Evolutionary conservation across 2,888 invertebrate species (phyloP).

Genomic region (Agonopterix arenella): DNA sequence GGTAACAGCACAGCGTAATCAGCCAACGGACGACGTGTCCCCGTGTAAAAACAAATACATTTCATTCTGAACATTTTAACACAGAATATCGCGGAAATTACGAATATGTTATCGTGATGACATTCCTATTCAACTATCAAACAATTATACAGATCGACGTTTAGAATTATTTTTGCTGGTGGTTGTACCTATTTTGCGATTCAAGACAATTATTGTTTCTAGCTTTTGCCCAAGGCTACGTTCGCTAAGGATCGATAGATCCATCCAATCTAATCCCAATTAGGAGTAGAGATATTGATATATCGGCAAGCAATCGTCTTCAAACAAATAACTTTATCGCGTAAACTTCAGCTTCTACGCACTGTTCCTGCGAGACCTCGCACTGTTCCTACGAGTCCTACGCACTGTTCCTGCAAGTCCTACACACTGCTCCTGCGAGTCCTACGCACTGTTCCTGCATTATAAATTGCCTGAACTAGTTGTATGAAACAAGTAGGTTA

Average conservation of each 20-base stretch:
- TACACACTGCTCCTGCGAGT: too few relatives aligned
- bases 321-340: conserved; percentile 26
- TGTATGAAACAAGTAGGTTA: too few relatives aligned
- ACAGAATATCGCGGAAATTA: conserved; percentile 19
- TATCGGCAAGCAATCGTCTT: conserved; percentile 13
- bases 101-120: conserved; percentile 5
- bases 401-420: conserved; percentile 8
- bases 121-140: conserved; percentile 3
- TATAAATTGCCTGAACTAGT: too few relatives aligned
- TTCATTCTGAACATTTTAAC: conserved; percentile 35
- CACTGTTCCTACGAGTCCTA: conserved; percentile 1
- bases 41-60: conserved; percentile 58
- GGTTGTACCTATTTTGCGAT: too few relatives aligned
- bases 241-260: too few relatives aligned
- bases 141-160: too few relatives aligned
- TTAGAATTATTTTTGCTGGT: too few relatives aligned
- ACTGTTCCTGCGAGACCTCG: not conserved
- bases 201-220: too few relatives aligned
- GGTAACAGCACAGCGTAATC: conserved; percentile 61
- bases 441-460: too few relatives aligned
- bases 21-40: conserved; percentile 54
- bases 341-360: conserved; percentile 11
- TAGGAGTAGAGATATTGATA: conserved; percentile 1
- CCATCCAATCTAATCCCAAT: too few relatives aligned
- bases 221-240: not conserved